These are phyloP conservation scores for Tauraco hartlaubi DNA, from an alignment of 2,797 vertebrate species.

Conservation along the genomic window DNA sequence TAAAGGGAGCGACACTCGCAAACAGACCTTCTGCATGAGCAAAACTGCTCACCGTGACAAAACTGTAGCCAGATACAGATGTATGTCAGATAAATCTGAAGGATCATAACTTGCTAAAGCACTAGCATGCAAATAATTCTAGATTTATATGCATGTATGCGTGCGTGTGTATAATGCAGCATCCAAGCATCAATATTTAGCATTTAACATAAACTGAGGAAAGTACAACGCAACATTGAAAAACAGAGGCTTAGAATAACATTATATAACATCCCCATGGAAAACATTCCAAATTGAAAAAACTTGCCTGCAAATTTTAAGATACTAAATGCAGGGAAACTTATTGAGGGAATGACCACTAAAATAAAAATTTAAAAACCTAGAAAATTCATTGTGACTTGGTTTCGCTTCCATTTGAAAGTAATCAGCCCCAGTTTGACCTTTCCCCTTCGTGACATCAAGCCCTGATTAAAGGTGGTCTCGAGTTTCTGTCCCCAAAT, in stretches of 20 bases:
- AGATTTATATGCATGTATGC: background rate
- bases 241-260: background rate
- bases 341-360: background rate
- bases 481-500: background rate
- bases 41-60: slow-evolving; percentile 15
- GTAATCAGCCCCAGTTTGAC: background rate
- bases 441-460: background rate
- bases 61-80: slow-evolving; percentile 4
- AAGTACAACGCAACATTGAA: background rate
- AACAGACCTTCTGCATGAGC: background rate
- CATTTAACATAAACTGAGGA: background rate
- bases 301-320: background rate
- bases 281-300: background rate
- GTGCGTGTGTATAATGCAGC: background rate
- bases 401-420: background rate
- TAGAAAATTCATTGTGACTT: background rate
- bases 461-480: background rate
- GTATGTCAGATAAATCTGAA: background rate
- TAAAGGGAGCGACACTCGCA: background rate
- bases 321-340: background rate
- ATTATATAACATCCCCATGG: background rate
- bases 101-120: background rate
- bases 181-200: background rate
- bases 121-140: background rate
- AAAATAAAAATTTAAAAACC: background rate